A percentile compares a stretch with the other conserved stretches of the same genome.
These are phyloP conservation scores for Periophthalmus magnuspinnatus DNA, from an alignment of 2,797 vertebrate species.

Conservation along the genomic window DNA sequence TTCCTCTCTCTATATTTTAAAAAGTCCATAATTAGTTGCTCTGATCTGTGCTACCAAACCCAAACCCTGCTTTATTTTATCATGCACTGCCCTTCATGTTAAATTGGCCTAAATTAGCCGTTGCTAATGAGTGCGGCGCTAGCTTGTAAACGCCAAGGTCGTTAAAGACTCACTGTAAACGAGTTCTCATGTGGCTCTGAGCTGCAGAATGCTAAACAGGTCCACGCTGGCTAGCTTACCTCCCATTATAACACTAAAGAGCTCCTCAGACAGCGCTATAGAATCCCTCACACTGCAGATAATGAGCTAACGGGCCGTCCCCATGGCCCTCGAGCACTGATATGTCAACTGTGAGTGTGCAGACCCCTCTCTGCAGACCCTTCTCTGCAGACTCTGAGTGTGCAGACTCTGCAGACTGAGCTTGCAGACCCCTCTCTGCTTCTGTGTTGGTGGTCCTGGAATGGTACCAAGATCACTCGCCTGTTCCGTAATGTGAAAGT, in stretches of 20 bases:
- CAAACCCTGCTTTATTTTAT: slow-evolving; percentile 25
- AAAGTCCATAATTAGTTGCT: neutral
- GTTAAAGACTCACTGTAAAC: slow-evolving; percentile 23
- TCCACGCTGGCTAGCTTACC: neutral
- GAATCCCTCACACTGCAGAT: slow-evolving; percentile 39
- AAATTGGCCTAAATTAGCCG: slow-evolving; percentile 49
- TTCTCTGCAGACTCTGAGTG: slow-evolving; percentile 8
- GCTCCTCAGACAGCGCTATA: slow-evolving; percentile 30
- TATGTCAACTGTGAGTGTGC: slow-evolving; percentile 30
- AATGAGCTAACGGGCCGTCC: slow-evolving; percentile 26
- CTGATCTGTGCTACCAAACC: neutral
- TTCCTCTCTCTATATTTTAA: too few species aligned
- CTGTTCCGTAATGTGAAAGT: slow-evolving; percentile 87
- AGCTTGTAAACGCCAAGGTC: slow-evolving; percentile 49
- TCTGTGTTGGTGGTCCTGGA: slow-evolving; percentile 89
- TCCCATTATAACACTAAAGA: slow-evolving; percentile 16
- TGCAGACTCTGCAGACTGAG: too few species aligned
- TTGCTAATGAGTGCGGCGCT: slow-evolving; percentile 37
- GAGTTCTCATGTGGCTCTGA: slow-evolving; percentile 32
- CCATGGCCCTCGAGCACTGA: slow-evolving; percentile 8
- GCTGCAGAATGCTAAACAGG: slow-evolving; percentile 11
- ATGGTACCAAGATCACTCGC: slow-evolving; percentile 79
- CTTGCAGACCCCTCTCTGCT: slow-evolving; percentile 59
- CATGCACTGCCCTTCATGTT: slow-evolving; percentile 31
- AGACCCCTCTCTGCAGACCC: slow-evolving; percentile 32